phyloP scores from a whole-genome alignment of 2,797 vertebrate genomes.

The Poliocrania exsul region DNA sequence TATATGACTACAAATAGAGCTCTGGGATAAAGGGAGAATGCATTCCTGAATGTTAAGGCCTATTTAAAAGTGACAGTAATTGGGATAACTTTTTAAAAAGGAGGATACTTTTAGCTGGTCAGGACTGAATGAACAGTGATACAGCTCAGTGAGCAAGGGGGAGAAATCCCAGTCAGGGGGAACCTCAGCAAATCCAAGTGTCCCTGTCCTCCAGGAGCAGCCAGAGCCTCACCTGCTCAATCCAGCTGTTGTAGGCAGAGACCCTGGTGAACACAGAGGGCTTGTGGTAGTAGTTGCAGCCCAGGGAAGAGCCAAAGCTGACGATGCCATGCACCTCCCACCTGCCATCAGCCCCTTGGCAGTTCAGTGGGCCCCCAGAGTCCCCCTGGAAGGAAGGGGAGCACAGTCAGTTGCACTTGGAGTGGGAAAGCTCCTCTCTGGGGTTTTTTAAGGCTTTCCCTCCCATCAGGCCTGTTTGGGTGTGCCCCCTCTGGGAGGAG shows the following conservation, averaged over 20 bases:
- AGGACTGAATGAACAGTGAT: not conserved
- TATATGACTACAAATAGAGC: not conserved
- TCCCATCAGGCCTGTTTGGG: not conserved
- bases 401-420: not conserved
- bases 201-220: not conserved
- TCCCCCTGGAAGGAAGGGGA: slow-evolving; percentile 53
- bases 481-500: not conserved
- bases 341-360: not conserved
- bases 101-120: not conserved
- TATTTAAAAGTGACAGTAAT: not conserved
- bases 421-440: not conserved
- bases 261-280: slow-evolving; percentile 74
- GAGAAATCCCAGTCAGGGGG: not conserved
- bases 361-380: slow-evolving; percentile 73
- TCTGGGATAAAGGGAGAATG: not conserved
- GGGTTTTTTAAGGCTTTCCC: not conserved
- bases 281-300: slow-evolving; percentile 70
- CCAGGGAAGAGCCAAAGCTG: slow-evolving; percentile 56
- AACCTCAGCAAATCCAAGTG: not conserved
- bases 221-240: slow-evolving; percentile 43
- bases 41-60: not conserved
- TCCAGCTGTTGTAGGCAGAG: slow-evolving; percentile 69
- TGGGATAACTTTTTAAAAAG: not conserved
- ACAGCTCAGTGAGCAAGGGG: not conserved
- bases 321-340: slow-evolving; percentile 68